Evolutionary conservation across 2,797 vertebrate genomes (phyloP).

Genomic region (Characodon lateralis): DNA sequence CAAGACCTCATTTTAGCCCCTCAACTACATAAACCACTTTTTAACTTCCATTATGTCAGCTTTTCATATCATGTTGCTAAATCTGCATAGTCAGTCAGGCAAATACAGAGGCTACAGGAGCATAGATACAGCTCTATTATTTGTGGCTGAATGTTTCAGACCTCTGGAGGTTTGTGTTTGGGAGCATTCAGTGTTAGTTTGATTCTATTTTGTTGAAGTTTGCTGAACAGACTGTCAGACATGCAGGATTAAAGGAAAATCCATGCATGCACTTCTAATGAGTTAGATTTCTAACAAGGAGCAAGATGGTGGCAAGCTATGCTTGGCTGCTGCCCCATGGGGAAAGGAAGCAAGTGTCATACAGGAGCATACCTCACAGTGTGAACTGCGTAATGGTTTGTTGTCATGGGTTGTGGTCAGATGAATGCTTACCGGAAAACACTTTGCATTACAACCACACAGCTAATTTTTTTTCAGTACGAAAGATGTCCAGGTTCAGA

Average conservation of each 20-base stretch:
- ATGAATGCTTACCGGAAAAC: slow-evolving; percentile 30
- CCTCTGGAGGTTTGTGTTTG: slow-evolving; percentile 59
- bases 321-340: slow-evolving; percentile 27
- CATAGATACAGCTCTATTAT: slow-evolving; percentile 69
- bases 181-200: slow-evolving; percentile 56
- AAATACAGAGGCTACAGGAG: slow-evolving; percentile 53
- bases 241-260: slow-evolving; percentile 66
- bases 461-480: slow-evolving; percentile 3
- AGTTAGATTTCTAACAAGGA: slow-evolving; percentile 50
- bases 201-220: slow-evolving; percentile 62
- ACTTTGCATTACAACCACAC: slow-evolving; percentile 10
- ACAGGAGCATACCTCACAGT: slow-evolving; percentile 2
- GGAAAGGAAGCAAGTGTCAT: slow-evolving; percentile 16
- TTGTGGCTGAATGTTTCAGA: slow-evolving; percentile 67
- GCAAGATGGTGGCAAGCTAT: slow-evolving; percentile 29
- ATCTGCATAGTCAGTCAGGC: slow-evolving; percentile 67
- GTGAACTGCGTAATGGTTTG: slow-evolving; percentile 16
- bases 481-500: slow-evolving; percentile 5
- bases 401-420: slow-evolving; percentile 25
- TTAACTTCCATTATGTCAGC: slow-evolving; percentile 49
- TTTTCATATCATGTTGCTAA: slow-evolving; percentile 62
- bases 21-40: slow-evolving; percentile 28
- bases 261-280: slow-evolving; percentile 52
- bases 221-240: slow-evolving; percentile 68
- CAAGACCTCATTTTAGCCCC: slow-evolving; percentile 25